phyloP scores from a whole-genome alignment of 1,140 invertebrate species.

The Potamilus streckersoni region DNA sequence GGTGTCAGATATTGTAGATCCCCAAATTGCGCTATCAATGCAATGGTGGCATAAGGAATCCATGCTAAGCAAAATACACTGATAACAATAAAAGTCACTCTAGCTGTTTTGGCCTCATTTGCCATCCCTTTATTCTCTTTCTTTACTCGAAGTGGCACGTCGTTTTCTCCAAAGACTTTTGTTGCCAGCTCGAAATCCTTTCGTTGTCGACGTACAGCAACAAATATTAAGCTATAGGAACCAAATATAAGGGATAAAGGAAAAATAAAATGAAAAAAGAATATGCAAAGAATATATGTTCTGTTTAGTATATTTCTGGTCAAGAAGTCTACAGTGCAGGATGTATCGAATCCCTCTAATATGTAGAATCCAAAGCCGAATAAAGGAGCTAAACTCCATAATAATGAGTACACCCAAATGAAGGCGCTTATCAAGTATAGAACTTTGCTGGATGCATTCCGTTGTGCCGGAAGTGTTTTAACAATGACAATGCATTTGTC shows the following conservation, averaged over 20 bases:
- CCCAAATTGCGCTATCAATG: conserved; percentile 1
- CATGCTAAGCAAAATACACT: conserved; percentile 4
- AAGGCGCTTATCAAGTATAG: background rate
- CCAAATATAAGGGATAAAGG: background rate
- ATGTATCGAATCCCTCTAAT: conserved; percentile 12
- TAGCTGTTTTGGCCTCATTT: conserved; percentile 10
- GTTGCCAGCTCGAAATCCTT: conserved; percentile 1
- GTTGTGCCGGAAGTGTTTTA: conserved; percentile 1
- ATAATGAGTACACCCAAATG: conserved; percentile 5
- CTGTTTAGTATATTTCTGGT: background rate
- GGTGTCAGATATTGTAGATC: background rate
- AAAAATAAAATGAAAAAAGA: conserved; percentile 11
- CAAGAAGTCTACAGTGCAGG: conserved; percentile 17
- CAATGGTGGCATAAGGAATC: conserved; percentile 9
- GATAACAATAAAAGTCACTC: conserved; percentile 8
- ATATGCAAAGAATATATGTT: conserved; percentile 7
- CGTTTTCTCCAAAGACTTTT: conserved; percentile 3
- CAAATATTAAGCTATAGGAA: conserved; percentile 9
- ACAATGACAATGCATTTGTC: conserved; percentile 6
- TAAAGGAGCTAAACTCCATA: conserved; percentile 1
- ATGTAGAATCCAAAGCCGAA: conserved; percentile 13
- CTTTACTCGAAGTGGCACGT: background rate
- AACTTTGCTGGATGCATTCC: background rate
- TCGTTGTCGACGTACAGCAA: background rate
- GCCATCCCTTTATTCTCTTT: conserved; percentile 1